Conservation (phyloP, 2,113 vertebrate species). For the Harpagus bidentatus region DNA sequence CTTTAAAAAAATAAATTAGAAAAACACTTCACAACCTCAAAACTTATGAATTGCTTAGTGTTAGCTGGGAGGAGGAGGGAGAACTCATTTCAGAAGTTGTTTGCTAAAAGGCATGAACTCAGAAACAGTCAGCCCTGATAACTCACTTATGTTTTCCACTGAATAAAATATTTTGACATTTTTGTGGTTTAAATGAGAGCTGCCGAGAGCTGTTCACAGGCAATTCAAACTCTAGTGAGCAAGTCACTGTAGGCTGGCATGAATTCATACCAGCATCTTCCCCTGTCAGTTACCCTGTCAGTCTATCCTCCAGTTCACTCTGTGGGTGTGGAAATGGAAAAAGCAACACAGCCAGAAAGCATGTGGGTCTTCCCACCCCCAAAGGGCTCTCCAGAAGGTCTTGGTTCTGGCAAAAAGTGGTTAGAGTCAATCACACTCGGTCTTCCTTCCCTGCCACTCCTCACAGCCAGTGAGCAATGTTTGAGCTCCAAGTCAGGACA, state of each 20-base stretch:
- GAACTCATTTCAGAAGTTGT: conserved; percentile 18
- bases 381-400: background rate
- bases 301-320: conserved; percentile 3
- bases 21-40: background rate
- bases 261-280: conserved; percentile 1
- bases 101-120: conserved; percentile 42
- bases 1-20: background rate
- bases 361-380: background rate
- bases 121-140: conserved; percentile 45
- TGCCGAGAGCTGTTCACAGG: background rate
- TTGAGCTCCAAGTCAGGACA: rapidly evolving
- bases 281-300: background rate
- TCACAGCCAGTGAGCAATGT: background rate
- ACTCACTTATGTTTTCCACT: conserved; percentile 16
- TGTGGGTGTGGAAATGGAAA: background rate
- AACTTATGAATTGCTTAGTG: background rate
- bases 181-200: conserved; percentile 16
- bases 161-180: conserved; percentile 69
- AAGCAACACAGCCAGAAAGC: background rate
- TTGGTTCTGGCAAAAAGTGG: background rate
- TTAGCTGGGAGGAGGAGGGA: background rate
- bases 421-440: background rate
- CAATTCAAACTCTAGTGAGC: conserved; percentile 37
- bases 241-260: background rate
- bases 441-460: background rate